Evolutionary conservation across 2,797 vertebrate species (phyloP), one percentile per base, ranked within the genome.

Genomic region (Clarias pachynema): DNA sequence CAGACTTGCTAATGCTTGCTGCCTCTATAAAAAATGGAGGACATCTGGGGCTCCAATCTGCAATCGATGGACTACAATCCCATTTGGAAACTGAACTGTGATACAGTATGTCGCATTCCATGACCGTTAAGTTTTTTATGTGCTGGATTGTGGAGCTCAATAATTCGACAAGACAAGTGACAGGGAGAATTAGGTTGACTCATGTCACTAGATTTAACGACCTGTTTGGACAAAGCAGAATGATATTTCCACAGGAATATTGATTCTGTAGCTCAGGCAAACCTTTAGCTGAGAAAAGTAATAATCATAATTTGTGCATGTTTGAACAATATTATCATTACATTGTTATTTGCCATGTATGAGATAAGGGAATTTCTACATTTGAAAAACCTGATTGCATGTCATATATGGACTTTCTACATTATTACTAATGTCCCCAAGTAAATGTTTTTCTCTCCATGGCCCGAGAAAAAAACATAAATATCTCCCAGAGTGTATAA

Each of bases 31-130:
- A 34, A 66, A 80, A 84, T 79, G 75, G 74, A 79, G 24, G 57
- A 72, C 12, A 69, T 86, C 66, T 83, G 85, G 14, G 16, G 49
- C 77, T 44, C 86, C 77, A 68, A 70, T 65, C 68, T 84, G 82
- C 86, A 83, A 80, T 86, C 82, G 29, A 65, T 79, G 60, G 70
- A 73, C 60, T 65, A 83, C 59, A 79, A 70, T 73, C 81, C 68
- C 75, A 59, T 86, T 65, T 66, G 77, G 57, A 83, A 65, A 65
- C 3, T 26, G 15, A 63, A 40, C 57, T 79, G 74, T 72, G 74
- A 59, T 72, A 26, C 49, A 53, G 49, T 53, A 53, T 29, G 53
- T 79, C 59, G 72, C 74, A 70, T 69, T 70, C 14, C n/a, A 56
- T 53, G 59, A 63, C 49, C n/a, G n/a, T 44, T 85, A 31, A 77